phyloP scores from a whole-genome alignment of 2,888 invertebrate genomes.

The Eristalinus aeneus region DNA sequence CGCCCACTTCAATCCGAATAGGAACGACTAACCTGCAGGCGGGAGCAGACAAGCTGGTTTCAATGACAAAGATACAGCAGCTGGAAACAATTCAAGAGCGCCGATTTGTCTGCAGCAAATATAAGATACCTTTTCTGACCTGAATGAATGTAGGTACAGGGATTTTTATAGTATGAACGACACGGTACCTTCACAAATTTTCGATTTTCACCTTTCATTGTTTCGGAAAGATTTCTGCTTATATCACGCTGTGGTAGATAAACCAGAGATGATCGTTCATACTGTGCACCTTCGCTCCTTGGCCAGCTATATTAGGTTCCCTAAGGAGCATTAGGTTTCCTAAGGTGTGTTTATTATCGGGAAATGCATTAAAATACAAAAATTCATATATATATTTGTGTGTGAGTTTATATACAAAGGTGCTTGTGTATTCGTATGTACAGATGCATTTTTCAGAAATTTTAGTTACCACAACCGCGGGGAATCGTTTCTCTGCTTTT shows the following conservation, averaged over 20 bases:
- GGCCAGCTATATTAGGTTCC: constrained; percentile 37
- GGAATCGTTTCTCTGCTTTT: constrained; percentile 32
- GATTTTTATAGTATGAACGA: constrained; percentile 7
- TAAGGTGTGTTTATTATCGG: constrained; percentile 60
- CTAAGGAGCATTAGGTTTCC: constrained; percentile 47
- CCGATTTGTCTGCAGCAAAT: constrained; percentile 68
- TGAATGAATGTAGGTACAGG: constrained; percentile 37
- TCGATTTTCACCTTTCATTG: constrained; percentile 67
- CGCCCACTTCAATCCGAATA: constrained; percentile 58
- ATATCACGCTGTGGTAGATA: constrained; percentile 69
- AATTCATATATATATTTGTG: constrained; percentile 6
- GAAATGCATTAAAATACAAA: constrained; percentile 54
- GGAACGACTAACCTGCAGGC: constrained; percentile 64
- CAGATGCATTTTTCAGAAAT: constrained; percentile 30
- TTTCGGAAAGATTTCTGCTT: constrained; percentile 64
- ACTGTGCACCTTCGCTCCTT: constrained; percentile 65
- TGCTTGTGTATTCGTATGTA: constrained; percentile 3
- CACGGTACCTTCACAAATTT: constrained; percentile 42
- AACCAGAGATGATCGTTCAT: constrained; percentile 70
- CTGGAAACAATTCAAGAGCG: constrained; percentile 64
- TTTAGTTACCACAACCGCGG: constrained; percentile 56
- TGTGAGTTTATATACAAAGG: neutral
- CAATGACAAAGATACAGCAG: constrained; percentile 62
- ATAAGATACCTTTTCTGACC: constrained; percentile 60
- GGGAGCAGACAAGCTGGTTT: constrained; percentile 48